Evolutionary conservation across 2,797 vertebrate species (phyloP), one percentile per base, ranked within the genome.

Genomic region (Sebastes itinus): DNA sequence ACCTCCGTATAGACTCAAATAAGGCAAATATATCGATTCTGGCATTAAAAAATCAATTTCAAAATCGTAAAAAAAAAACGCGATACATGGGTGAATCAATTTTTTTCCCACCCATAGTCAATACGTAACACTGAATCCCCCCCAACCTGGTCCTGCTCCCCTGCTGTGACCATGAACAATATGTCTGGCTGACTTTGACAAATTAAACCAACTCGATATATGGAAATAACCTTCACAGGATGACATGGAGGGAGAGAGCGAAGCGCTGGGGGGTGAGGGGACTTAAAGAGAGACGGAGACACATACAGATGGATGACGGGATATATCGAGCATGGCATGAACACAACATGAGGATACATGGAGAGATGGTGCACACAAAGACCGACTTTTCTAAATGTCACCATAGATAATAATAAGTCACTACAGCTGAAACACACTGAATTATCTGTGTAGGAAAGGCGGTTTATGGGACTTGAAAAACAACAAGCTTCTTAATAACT

Each of bases 131-230:
- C 60, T 67, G 30, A 72, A 68, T 63, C 38, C 23, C 28, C 27
- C 33, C 68, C 13, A 75, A 80, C 55, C 75, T 70, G 75, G 55
- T 74, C 78, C 81, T n/a, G 49, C 20, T n/a, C 49, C 67, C 79
- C 62, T 11, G 78, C 91, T 82, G 83, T 76, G 79, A 84, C 83
- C 71, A 30, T 80, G 88, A 82, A 85, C 88, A 90, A 91, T 89
- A 87, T 75, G 87, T 85, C 83, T 87, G 82, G 67, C 87, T 84
- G 90, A 92, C 92, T 94, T 90, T 94, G 92, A 95, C 91, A 92
- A 94, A 95, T 95, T 89, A 94, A 93, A 94, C 89, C 88, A 85
- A 88, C 80, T 87, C 72, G 55, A 94, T 92, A 91, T 92, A 93
- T 91, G 87, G 93, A 93, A 91, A 91, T 94, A 95, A 94, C 94